Evolutionary conservation across 2,888 invertebrate species (phyloP).

Genomic region (Auanema sp.): DNA sequence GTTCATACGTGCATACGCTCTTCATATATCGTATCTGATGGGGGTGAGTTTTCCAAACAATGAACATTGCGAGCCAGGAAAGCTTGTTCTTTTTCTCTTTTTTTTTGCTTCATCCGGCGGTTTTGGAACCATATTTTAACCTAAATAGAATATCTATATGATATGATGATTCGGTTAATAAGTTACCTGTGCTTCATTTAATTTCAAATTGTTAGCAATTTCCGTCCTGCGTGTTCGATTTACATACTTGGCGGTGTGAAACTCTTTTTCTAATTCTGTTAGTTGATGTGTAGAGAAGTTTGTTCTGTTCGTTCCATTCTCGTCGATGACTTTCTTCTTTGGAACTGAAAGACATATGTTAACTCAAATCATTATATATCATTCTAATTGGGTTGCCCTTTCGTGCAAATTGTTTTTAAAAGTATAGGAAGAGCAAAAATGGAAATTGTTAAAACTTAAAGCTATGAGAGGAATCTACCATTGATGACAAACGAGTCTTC

Average conservation of each 20-base stretch:
- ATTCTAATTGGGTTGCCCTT: background rate
- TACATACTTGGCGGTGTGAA: conserved; percentile 98
- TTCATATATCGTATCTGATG: conserved; percentile 22
- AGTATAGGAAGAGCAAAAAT: background rate
- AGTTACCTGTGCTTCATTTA: conserved; percentile 89
- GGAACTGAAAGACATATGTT: conserved; percentile 27
- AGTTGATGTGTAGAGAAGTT: conserved; percentile 99
- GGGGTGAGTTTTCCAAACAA: conserved; percentile 42
- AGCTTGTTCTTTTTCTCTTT: conserved; percentile 81
- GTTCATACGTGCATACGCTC: no score
- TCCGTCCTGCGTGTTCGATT: conserved; percentile 94
- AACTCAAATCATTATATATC: background rate
- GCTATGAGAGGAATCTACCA: background rate
- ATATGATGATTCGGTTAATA: background rate
- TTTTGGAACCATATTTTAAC: conserved; percentile 97
- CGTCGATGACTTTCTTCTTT: conserved; percentile 46
- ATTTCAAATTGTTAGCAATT: conserved; percentile 90
- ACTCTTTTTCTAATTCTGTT: conserved; percentile 97
- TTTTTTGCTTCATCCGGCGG: conserved; percentile 96
- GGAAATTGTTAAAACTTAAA: background rate
- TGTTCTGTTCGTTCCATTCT: conserved; percentile 72
- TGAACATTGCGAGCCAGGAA: conserved; percentile 44
- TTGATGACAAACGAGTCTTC: background rate
- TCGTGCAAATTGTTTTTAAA: background rate
- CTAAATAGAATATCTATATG: conserved; percentile 15